Base-by-base conservation (phyloP, 2,888 invertebrate species). In the Cotesia congregata region DNA sequence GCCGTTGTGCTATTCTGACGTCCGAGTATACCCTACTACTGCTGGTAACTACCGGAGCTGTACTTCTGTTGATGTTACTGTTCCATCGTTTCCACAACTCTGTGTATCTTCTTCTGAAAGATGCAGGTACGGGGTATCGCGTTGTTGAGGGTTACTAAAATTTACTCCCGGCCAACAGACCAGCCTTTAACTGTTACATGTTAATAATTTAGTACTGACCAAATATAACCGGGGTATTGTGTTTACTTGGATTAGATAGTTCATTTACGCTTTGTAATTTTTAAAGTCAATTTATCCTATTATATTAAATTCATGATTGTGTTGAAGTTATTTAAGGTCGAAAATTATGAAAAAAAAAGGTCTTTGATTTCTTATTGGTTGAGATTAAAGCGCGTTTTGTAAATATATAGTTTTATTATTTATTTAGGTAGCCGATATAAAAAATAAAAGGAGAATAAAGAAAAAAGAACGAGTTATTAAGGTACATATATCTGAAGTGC, bases 1-100 rank as follows among this genome's bases (percentile, higher is more conserved):
- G 74, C 78, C 70, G 72, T 39, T 73, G 77, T 75, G 69, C 72
- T 71, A 68, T 72, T 72, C 39, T 77, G 59, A 72, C 74, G 78
- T 74, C 68, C 61, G 74, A 67, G 67, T 50, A 67, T 67, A 67
- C 60, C 12, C 7, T 50, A 50, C 50, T 12, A 9, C 12, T 50
- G 30, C 30, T 30, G 30, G 30, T 30, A 30, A 30, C 30, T 30
- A 30, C 30, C 60, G 64, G 41, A 50, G 59, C 59, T 73, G 65
- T 62, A 62, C 17, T 62, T 62, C 62, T 62, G 62, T 62, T 62
- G 62, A 20, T 50, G 50, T 50, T 50, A 50, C 62, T 62, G 62
- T 15, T 62, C 12, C 59, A 61, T 62, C 71, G 39, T 71, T 71
- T 61, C 61, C 71, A 71, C 71, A 38, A 71, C 41, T 61, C 71